These are phyloP conservation scores for Trichomalopsis sarcophagae DNA, from an alignment of 1,140 invertebrate species.

Conservation along the genomic window DNA sequence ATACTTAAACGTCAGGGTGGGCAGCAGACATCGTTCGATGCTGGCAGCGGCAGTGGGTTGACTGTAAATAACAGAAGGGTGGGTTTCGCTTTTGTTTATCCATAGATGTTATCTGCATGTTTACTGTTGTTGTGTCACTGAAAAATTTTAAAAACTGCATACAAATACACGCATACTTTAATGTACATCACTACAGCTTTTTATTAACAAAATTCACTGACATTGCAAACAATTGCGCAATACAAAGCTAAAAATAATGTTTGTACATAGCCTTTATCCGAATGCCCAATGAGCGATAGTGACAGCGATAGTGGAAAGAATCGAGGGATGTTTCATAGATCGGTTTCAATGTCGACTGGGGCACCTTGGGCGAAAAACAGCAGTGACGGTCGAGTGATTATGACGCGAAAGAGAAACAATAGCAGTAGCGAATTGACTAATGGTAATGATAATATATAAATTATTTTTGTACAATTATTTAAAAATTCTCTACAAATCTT, in stretches of 20 bases:
- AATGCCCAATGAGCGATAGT: conserved; percentile 76
- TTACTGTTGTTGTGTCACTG: background rate
- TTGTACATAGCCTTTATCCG: conserved; percentile 76
- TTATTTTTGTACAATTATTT: background rate
- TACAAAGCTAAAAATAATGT: background rate
- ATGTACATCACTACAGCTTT: too few species aligned
- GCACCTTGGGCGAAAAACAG: conserved; percentile 78
- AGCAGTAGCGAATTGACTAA: conserved; percentile 81
- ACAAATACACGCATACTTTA: background rate
- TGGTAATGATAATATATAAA: conserved; percentile 67
- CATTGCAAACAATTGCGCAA: too few species aligned
- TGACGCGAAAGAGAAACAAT: conserved; percentile 82
- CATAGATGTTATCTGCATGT: conserved; percentile 27
- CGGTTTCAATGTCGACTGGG: conserved; percentile 81
- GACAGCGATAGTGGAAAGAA: conserved; percentile 77
- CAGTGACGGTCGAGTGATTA: conserved; percentile 78
- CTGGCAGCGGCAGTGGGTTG: conserved; percentile 56
- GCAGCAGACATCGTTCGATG: conserved; percentile 61
- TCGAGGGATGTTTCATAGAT: conserved; percentile 79
- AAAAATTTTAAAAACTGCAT: conserved; percentile 32
- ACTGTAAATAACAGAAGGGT: conserved; percentile 68
- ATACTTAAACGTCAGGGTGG: conserved; percentile 72
- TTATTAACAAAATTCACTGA: too few species aligned
- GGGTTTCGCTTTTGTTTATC: conserved; percentile 53
- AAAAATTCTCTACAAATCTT: background rate